These are phyloP conservation scores for Drymodes brunneopygia DNA, from an alignment of 2,113 vertebrate genomes.

Conservation along the genomic window DNA sequence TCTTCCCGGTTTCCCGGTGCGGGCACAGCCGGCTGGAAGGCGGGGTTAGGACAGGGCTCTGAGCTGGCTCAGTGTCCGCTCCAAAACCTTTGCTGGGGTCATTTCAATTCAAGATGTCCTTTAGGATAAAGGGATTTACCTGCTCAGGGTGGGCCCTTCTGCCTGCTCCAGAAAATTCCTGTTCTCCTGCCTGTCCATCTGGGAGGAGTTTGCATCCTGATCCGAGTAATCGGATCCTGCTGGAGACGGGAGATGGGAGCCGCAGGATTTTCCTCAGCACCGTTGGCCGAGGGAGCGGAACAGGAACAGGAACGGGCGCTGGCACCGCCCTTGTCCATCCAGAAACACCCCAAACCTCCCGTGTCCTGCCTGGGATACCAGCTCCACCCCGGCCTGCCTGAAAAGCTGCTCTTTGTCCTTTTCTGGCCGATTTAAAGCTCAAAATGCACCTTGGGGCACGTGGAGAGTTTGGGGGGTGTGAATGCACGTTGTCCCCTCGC, in stretches of 20 bases:
- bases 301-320: fast-evolving
- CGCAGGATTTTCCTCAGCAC: fast-evolving
- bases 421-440: background rate
- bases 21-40: fast-evolving
- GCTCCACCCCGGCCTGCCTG: background rate
- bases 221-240: fast-evolving
- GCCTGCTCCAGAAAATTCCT: background rate
- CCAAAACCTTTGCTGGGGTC: fast-evolving
- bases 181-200: background rate
- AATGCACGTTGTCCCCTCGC: fast-evolving
- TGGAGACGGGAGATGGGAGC: fast-evolving
- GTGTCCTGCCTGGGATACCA: background rate
- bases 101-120: fast-evolving
- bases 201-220: background rate
- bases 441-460: fast-evolving
- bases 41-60: background rate
- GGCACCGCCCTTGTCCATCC: background rate
- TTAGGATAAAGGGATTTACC: background rate
- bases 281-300: background rate
- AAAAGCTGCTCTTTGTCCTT: background rate
- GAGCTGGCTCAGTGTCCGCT: fast-evolving
- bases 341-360: fast-evolving
- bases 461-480: fast-evolving
- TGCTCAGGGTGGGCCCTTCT: background rate
- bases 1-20: fast-evolving